Evolutionary conservation across 2,797 vertebrate genomes (phyloP).

Genomic region (Nannoperca obscura): DNA sequence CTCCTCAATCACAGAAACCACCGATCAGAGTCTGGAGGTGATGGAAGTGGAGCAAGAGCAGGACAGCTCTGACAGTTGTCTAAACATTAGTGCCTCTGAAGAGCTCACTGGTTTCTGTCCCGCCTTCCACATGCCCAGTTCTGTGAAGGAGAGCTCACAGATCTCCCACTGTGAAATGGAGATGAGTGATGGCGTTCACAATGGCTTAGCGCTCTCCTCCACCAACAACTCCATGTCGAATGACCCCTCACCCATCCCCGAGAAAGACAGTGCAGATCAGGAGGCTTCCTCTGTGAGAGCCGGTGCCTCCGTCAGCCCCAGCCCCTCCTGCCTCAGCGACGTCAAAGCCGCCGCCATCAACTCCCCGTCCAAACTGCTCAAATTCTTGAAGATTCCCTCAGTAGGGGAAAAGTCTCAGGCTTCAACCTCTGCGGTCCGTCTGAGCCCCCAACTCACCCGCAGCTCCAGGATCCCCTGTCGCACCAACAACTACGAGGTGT

Average conservation of each 20-base stretch:
- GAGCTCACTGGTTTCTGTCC: constrained; percentile 70
- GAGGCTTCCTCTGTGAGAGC: constrained; percentile 81
- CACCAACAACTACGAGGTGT: constrained; percentile 92
- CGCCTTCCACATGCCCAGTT: constrained; percentile 60
- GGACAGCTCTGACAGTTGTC: constrained; percentile 44
- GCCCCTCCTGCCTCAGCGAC: constrained; percentile 85
- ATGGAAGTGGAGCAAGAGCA: constrained; percentile 49
- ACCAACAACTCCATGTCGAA: constrained; percentile 19
- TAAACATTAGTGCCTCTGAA: constrained; percentile 46
- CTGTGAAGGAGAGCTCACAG: constrained; percentile 62
- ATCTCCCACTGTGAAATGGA: constrained; percentile 72
- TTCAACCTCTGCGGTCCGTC: constrained; percentile 84
- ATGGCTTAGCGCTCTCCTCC: constrained; percentile 67
- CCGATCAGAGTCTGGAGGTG: constrained; percentile 51
- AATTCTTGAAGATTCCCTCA: constrained; percentile 92
- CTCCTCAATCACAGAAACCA: constrained; percentile 72
- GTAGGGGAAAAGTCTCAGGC: constrained; percentile 86
- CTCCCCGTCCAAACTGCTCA: constrained; percentile 92
- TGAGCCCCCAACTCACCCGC: constrained; percentile 93
- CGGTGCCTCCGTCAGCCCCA: constrained; percentile 82
- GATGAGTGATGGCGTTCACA: constrained; percentile 59
- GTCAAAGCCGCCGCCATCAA: constrained; percentile 85
- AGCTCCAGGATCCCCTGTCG: constrained; percentile 95
- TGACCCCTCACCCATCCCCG: constrained; percentile 65
- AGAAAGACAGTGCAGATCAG: constrained; percentile 63